These are phyloP conservation scores for Trichonephila clavata DNA, from an alignment of 1,140 invertebrate genomes.

Conservation along the genomic window DNA sequence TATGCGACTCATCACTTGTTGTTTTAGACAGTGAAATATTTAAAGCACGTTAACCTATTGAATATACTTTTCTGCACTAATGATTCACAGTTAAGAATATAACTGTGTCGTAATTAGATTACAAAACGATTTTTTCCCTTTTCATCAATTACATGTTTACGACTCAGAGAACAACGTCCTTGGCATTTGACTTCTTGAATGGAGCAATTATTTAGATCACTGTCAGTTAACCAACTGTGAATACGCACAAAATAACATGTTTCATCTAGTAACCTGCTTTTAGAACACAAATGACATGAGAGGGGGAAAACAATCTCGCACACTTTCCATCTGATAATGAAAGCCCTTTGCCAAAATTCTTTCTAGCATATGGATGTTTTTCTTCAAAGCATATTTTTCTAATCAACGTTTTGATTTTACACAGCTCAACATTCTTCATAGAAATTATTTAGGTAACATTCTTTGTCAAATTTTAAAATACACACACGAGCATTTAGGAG, in stretches of 20 bases:
- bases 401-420: too few relatives aligned
- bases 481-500: too few relatives aligned
- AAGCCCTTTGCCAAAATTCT: background rate
- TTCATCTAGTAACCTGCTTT: background rate
- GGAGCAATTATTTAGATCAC: conserved; percentile 17
- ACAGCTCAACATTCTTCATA: too few relatives aligned
- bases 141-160: background rate
- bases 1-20: too few relatives aligned
- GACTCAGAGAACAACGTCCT: background rate
- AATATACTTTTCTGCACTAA: background rate
- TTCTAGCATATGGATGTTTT: background rate
- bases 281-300: background rate
- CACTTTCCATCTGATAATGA: background rate
- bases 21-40: too few relatives aligned
- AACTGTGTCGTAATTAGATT: background rate
- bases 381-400: too few relatives aligned
- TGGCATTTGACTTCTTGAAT: conserved; percentile 18
- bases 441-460: too few relatives aligned
- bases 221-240: conserved; percentile 1
- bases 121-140: background rate
- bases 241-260: background rate
- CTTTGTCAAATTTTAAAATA: too few relatives aligned
- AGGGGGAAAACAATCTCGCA: background rate
- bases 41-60: too few relatives aligned
- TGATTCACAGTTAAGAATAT: background rate